phyloP scores from a whole-genome alignment of 2,797 vertebrate species.

The Sebastes umbrosus region DNA sequence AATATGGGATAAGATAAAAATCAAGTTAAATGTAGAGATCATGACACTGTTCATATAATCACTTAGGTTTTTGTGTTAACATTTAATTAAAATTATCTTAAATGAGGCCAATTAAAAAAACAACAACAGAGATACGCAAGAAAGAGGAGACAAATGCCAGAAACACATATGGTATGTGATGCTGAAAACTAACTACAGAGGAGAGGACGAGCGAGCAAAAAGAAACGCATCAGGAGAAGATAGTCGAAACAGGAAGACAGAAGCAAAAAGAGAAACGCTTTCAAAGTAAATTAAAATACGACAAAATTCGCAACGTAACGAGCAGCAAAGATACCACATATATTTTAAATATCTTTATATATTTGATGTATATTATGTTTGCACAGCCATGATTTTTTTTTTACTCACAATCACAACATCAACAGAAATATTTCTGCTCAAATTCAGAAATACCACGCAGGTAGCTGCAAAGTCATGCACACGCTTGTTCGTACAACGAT shows the following conservation, averaged over 20 bases:
- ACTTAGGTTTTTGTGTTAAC: background rate
- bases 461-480: background rate
- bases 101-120: conserved; percentile 5
- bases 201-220: background rate
- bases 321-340: background rate
- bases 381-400: background rate
- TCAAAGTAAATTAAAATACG: background rate
- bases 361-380: background rate
- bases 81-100: background rate
- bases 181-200: conserved; percentile 9
- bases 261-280: background rate
- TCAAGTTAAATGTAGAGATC: background rate
- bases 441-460: background rate
- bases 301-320: background rate
- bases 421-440: background rate
- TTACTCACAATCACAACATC: background rate
- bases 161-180: background rate
- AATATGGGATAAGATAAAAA: background rate
- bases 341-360: background rate
- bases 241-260: background rate
- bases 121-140: background rate
- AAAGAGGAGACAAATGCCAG: conserved; percentile 15
- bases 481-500: background rate
- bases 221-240: background rate
- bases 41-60: background rate